These are phyloP conservation scores for Aphelinus certus DNA, from an alignment of 1,140 invertebrate species.

Conservation along the genomic window DNA sequence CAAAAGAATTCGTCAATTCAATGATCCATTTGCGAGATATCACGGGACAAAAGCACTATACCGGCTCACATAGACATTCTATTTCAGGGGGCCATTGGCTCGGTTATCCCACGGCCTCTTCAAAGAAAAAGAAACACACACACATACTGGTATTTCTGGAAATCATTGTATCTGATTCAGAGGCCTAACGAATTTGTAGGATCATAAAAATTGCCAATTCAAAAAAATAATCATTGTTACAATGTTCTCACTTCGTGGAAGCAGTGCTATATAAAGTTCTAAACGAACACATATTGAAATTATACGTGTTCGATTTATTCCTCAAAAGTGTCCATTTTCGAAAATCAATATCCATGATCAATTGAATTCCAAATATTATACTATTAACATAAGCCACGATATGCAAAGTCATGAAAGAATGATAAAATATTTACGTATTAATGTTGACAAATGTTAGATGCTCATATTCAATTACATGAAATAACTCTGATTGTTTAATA, in stretches of 20 bases:
- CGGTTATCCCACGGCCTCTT: no score
- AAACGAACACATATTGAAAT: neutral
- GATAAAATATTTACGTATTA: neutral
- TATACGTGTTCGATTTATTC: neutral
- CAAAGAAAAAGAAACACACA: neutral
- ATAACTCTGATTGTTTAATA: neutral
- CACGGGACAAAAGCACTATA: no score
- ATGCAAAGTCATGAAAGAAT: neutral
- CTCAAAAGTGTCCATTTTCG: slow-evolving; percentile 18
- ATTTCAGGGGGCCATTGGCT: no score
- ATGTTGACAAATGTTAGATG: neutral
- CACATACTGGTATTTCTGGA: neutral
- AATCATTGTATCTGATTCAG: neutral
- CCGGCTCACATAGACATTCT: no score
- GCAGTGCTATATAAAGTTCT: neutral
- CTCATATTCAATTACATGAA: neutral
- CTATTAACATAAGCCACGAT: neutral
- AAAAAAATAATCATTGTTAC: neutral
- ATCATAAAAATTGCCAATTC: neutral
- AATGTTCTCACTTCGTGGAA: neutral
- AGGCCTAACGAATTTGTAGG: neutral
- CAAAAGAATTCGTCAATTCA: no score
- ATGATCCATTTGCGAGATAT: no score
- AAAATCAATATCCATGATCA: neutral
- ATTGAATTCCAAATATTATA: neutral